phyloP scores from a whole-genome alignment of 2,113 vertebrate species.

The Panurus biarmicus region DNA sequence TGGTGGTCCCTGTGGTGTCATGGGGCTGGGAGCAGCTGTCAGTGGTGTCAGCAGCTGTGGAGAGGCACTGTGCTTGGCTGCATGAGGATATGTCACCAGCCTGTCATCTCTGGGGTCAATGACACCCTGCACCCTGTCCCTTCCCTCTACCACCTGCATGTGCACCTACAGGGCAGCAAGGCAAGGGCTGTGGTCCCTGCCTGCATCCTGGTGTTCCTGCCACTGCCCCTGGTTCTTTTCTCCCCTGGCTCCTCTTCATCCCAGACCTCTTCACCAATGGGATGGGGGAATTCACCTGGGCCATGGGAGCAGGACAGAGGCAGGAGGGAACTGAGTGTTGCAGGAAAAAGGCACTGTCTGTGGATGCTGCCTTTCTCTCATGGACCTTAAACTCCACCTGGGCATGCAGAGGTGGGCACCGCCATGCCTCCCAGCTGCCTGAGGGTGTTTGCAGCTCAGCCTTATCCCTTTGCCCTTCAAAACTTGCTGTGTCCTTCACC shows the following conservation, averaged over 20 bases:
- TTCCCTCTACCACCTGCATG: not conserved
- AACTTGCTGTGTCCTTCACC: not conserved
- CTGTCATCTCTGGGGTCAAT: not conserved
- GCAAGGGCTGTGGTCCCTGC: not conserved
- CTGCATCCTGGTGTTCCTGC: not conserved
- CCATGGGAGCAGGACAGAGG: not conserved
- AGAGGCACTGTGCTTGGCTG: not conserved
- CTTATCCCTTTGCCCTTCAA: not conserved
- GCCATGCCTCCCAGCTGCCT: fast-evolving
- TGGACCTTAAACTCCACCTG: not conserved
- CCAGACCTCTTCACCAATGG: not conserved
- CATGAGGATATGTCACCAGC: not conserved
- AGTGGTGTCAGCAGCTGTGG: not conserved
- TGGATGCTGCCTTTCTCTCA: not conserved
- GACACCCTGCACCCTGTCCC: fast-evolving
- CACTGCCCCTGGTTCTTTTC: not conserved
- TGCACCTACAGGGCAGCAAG: not conserved
- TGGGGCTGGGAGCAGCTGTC: not conserved
- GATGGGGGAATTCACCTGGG: not conserved
- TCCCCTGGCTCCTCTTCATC: not conserved
- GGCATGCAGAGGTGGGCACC: not conserved
- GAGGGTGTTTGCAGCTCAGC: not conserved
- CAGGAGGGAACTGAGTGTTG: not conserved
- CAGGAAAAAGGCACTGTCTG: not conserved
- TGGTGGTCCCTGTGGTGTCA: fast-evolving